These are phyloP conservation scores for Neotragus moschatus DNA, from an alignment of 2,113 vertebrate genomes.

Conservation along the genomic window DNA sequence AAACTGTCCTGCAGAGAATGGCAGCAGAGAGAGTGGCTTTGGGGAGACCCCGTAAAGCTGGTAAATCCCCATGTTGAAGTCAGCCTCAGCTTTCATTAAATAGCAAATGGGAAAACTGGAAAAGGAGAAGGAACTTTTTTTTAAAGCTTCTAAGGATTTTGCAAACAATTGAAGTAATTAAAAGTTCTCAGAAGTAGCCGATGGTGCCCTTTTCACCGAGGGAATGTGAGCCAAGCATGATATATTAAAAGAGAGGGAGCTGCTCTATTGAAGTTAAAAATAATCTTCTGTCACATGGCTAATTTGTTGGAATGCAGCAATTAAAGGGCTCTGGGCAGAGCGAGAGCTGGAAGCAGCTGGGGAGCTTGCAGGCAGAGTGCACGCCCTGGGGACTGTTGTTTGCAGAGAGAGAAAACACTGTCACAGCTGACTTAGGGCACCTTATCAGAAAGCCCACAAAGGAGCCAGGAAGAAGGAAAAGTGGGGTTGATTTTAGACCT, in stretches of 20 bases:
- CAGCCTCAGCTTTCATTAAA: not conserved
- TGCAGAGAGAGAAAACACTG: not conserved
- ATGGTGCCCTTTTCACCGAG: slow-evolving; percentile 51
- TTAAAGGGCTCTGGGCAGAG: slow-evolving; percentile 54
- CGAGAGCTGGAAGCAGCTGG: slow-evolving; percentile 67
- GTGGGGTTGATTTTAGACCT: slow-evolving; percentile 4
- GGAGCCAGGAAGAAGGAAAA: slow-evolving; percentile 48
- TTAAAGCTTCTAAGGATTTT: slow-evolving; percentile 66
- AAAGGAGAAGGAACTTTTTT: not conserved
- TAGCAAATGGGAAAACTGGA: not conserved
- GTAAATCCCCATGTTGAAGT: not conserved
- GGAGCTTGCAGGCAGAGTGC: not conserved
- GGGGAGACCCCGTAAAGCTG: not conserved
- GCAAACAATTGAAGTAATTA: slow-evolving; percentile 74
- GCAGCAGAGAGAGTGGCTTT: not conserved
- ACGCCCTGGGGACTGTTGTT: slow-evolving; percentile 41
- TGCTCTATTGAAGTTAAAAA: slow-evolving; percentile 57
- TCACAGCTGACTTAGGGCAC: not conserved
- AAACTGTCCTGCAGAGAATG: not conserved
- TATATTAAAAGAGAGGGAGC: slow-evolving; percentile 53
- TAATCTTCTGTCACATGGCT: slow-evolving; percentile 56
- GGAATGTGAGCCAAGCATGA: slow-evolving; percentile 45
- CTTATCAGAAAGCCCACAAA: not conserved
- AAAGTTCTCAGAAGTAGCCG: slow-evolving; percentile 60
- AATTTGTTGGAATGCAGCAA: slow-evolving; percentile 64